These are phyloP conservation scores for Ectemnius lituratus DNA, from an alignment of 2,888 invertebrate genomes.

Conservation along the genomic window DNA sequence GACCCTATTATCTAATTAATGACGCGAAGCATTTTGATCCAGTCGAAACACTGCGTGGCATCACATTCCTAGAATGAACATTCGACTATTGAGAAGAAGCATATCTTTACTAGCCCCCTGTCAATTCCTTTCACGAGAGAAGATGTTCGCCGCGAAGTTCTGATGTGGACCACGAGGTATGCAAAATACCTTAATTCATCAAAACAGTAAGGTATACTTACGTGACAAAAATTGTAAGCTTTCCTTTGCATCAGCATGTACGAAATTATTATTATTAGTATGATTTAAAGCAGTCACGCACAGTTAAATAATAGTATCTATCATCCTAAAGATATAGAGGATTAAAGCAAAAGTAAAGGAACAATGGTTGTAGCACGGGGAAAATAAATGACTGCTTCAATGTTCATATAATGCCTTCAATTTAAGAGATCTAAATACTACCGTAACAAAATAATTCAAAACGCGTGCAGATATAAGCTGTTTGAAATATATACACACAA, in stretches of 20 bases:
- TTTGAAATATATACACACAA: slow-evolving; percentile 18
- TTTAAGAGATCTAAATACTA: background rate
- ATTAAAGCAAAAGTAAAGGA: slow-evolving; percentile 6
- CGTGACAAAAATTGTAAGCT: slow-evolving; percentile 38
- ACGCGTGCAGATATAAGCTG: slow-evolving; percentile 17
- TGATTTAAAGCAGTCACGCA: slow-evolving; percentile 19
- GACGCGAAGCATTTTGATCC: slow-evolving; percentile 63
- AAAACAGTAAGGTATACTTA: slow-evolving; percentile 42
- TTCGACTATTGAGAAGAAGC: slow-evolving; percentile 35
- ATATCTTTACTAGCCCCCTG: slow-evolving; percentile 21
- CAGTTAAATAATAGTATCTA: slow-evolving; percentile 13
- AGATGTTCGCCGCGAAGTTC: slow-evolving; percentile 22
- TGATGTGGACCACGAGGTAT: background rate
- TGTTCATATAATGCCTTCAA: slow-evolving; percentile 17
- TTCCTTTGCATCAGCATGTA: slow-evolving; percentile 41
- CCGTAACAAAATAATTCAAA: slow-evolving; percentile 11
- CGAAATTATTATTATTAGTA: slow-evolving; percentile 32
- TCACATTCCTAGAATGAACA: slow-evolving; percentile 60
- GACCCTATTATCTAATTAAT: slow-evolving; percentile 46
- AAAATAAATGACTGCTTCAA: slow-evolving; percentile 2
- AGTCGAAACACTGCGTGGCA: slow-evolving; percentile 62
- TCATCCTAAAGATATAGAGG: background rate
- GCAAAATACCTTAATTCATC: background rate
- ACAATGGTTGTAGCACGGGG: slow-evolving; percentile 5
- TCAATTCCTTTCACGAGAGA: slow-evolving; percentile 60